Evolutionary conservation across 2,797 vertebrate species (phyloP).

Genomic region (Alosa sapidissima): DNA sequence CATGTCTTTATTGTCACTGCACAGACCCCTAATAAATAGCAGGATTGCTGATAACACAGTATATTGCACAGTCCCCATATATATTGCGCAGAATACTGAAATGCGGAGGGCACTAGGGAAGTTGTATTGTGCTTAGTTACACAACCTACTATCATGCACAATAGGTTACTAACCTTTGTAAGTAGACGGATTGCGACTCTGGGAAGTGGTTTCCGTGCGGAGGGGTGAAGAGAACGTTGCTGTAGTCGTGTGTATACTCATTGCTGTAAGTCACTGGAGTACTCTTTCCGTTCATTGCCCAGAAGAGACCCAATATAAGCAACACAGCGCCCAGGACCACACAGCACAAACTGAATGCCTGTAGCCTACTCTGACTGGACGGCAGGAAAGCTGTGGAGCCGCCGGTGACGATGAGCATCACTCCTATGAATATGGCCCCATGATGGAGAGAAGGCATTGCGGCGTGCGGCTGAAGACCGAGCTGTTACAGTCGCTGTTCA

Average conservation of each 20-base stretch:
- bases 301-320: conserved; percentile 80
- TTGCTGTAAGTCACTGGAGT: conserved; percentile 65
- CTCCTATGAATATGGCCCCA: conserved; percentile 76
- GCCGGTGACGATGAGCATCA: conserved; percentile 80
- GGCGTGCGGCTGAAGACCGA: conserved; percentile 17
- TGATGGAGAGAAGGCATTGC: conserved; percentile 81
- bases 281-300: conserved; percentile 79
- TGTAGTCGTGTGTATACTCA: conserved; percentile 57
- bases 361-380: conserved; percentile 71
- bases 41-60: too few relatives aligned
- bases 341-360: conserved; percentile 79
- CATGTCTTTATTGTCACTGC: too few relatives aligned
- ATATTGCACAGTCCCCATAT: too few relatives aligned
- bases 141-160: background rate
- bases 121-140: too few relatives aligned
- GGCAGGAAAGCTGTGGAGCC: conserved; percentile 78
- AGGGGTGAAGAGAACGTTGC: conserved; percentile 72
- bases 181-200: conserved; percentile 76
- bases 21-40: too few relatives aligned
- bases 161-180: conserved; percentile 70
- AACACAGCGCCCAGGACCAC: conserved; percentile 79
- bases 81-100: too few relatives aligned
- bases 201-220: conserved; percentile 69
- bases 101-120: too few relatives aligned
- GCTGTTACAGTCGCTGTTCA: background rate